Evolutionary conservation across 2,888 invertebrate genomes (phyloP).

Genomic region (Rhogogaster chlorosoma): DNA sequence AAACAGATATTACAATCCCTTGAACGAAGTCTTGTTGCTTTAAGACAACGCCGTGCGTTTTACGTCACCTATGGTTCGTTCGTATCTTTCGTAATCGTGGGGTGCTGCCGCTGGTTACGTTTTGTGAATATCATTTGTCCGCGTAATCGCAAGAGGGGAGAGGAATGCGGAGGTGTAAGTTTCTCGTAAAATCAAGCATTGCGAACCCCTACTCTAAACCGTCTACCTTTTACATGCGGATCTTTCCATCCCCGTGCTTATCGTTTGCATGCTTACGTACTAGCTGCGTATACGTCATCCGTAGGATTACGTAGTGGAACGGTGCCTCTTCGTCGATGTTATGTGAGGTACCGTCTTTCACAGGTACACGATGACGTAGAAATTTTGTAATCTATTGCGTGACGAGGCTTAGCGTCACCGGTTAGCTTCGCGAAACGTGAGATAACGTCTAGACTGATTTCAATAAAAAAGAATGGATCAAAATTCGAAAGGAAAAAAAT

Average conservation of each 20-base stretch:
- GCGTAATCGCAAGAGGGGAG: neutral
- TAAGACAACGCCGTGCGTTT: neutral
- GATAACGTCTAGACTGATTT: neutral
- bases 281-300: neutral
- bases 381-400: neutral
- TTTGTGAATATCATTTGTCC: neutral
- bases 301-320: neutral
- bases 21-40: neutral
- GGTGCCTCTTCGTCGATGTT: neutral
- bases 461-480: neutral
- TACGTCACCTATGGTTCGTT: neutral
- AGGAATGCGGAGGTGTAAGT: neutral
- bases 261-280: neutral
- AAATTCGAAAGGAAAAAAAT: neutral
- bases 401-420: neutral
- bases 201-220: neutral
- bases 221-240: neutral
- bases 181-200: constrained; percentile 4
- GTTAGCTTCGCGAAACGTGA: neutral
- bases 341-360: neutral
- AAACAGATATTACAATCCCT: neutral
- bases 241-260: neutral
- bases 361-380: neutral
- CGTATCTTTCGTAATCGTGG: constrained; percentile 3
- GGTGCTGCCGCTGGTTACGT: neutral